These are phyloP conservation scores for Spodoptera frugiperda DNA, from an alignment of 1,140 invertebrate species.

Conservation along the genomic window DNA sequence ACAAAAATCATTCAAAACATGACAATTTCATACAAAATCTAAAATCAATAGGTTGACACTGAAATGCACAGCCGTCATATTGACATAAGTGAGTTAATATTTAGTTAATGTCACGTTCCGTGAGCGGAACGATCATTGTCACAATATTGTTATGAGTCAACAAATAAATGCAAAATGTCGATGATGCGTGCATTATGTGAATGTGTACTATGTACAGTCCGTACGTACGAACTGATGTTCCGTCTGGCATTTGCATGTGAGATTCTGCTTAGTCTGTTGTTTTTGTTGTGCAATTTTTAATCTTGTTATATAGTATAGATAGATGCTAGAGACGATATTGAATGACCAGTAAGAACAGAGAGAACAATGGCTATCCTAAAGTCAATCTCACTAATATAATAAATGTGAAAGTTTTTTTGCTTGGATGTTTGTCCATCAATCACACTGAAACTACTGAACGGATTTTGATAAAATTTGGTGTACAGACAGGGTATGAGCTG, in stretches of 20 bases:
- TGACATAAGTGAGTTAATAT: background rate
- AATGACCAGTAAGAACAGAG: too few relatives aligned
- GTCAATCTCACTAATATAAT: too few relatives aligned
- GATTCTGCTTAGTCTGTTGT: background rate
- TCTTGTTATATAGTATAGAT: too few relatives aligned
- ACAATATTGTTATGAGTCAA: slow-evolving; percentile 8
- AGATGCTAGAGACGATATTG: too few relatives aligned
- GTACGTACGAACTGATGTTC: too few relatives aligned
- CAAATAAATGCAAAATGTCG: slow-evolving; percentile 19
- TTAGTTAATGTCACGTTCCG: slow-evolving; percentile 24
- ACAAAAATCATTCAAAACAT: too few relatives aligned
- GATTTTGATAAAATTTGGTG: too few relatives aligned
- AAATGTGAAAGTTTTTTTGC: too few relatives aligned
- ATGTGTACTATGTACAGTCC: background rate
- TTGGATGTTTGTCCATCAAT: too few relatives aligned
- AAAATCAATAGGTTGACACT: slow-evolving; percentile 11
- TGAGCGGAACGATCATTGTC: slow-evolving; percentile 1
- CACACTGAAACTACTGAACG: too few relatives aligned
- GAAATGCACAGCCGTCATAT: slow-evolving; percentile 31
- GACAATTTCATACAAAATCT: background rate
- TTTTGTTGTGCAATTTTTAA: background rate
- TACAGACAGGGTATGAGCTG: too few relatives aligned
- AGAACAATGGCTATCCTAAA: too few relatives aligned
- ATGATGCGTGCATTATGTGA: background rate
- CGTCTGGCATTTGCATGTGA: background rate